Evolutionary conservation across 2,797 vertebrate genomes (phyloP).

Genomic region (Hafferia zeledoni): DNA sequence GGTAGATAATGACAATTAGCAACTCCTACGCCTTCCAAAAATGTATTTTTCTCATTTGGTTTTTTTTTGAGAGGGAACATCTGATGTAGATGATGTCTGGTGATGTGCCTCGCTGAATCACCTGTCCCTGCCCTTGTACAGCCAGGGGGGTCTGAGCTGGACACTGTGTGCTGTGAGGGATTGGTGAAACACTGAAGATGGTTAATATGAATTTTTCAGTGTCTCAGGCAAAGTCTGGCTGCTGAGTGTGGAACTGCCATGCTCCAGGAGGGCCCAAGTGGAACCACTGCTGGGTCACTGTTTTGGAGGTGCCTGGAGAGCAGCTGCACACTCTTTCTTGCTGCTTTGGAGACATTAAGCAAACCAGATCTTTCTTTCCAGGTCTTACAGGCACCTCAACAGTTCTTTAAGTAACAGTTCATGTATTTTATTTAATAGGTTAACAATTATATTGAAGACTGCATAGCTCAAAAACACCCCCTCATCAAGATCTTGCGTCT

Average conservation of each 20-base stretch:
- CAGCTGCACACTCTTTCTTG: not conserved
- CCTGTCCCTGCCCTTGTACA: not conserved
- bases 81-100: not conserved
- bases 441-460: conserved; percentile 94
- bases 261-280: not conserved
- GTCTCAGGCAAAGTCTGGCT: not conserved
- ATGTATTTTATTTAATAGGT: conserved; percentile 74
- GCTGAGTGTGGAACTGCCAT: not conserved
- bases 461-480: conserved; percentile 92
- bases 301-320: not conserved
- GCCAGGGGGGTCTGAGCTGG: not conserved
- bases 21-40: not conserved
- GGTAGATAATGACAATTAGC: not conserved
- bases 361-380: not conserved
- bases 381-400: not conserved
- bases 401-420: not conserved
- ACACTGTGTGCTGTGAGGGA: not conserved
- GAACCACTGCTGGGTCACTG: not conserved
- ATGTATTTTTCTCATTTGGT: not conserved
- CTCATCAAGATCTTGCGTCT: conserved; percentile 93
- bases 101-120: not conserved
- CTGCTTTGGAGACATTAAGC: not conserved
- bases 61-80: not conserved
- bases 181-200: not conserved
- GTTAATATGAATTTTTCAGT: not conserved